Conservation (phyloP, 2,888 invertebrate genomes). For the Electrophaes corylata region DNA sequence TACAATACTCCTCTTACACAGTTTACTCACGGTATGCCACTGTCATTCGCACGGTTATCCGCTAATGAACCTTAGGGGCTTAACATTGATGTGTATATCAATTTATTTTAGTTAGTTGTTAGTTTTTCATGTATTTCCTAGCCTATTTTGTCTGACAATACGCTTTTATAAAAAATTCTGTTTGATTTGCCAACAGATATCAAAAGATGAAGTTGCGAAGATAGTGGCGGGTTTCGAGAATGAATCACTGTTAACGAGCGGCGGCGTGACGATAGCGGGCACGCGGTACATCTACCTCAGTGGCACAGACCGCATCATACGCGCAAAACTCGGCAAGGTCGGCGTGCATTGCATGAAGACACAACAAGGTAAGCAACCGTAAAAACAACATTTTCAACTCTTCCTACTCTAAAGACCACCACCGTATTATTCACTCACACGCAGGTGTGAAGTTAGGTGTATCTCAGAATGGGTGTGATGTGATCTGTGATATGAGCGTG, state of each 20-base stretch:
- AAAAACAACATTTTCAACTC: neutral
- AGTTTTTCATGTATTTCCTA: neutral
- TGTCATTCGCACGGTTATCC: too few species aligned
- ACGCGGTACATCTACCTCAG: slow-evolving; percentile 97
- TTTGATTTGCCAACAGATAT: slow-evolving; percentile 86
- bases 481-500: too few species aligned
- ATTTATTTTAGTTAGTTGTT: too few species aligned
- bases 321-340: slow-evolving; percentile 96
- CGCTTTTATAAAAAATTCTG: slow-evolving; percentile 3
- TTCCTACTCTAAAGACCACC: neutral
- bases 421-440: neutral
- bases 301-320: slow-evolving; percentile 96
- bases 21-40: too few species aligned
- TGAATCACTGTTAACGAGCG: slow-evolving; percentile 94
- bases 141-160: neutral
- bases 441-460: too few species aligned
- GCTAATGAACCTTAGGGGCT: too few species aligned
- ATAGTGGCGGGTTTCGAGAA: slow-evolving; percentile 95
- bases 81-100: too few species aligned
- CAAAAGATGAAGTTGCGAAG: slow-evolving; percentile 95
- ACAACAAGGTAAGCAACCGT: slow-evolving; percentile 89
- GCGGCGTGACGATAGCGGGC: slow-evolving; percentile 96
- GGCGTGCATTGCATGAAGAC: slow-evolving; percentile 99
- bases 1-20: too few species aligned
- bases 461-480: too few species aligned